Conservation (phyloP, 1,140 invertebrate species). For the Plectrocnemia conspersa region DNA sequence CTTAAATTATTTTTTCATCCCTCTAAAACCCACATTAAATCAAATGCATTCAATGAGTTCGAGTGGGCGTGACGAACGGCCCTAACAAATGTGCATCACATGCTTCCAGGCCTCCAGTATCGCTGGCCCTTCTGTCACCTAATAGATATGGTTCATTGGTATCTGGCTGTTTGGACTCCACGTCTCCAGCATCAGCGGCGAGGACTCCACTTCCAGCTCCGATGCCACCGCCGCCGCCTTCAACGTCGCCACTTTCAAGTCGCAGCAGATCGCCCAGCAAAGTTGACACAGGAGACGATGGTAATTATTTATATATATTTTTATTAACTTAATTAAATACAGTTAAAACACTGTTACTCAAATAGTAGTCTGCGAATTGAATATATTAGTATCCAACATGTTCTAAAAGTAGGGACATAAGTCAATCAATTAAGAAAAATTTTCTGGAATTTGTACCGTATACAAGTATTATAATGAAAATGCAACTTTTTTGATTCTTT, state of each 20-base stretch:
- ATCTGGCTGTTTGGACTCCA: slow-evolving; percentile 35
- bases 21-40: background rate
- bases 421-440: too few relatives aligned
- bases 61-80: slow-evolving; percentile 6
- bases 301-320: slow-evolving; percentile 14
- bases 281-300: slow-evolving; percentile 30
- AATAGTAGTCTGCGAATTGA: too few relatives aligned
- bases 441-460: too few relatives aligned
- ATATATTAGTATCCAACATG: too few relatives aligned
- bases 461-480: too few relatives aligned
- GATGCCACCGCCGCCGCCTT: slow-evolving; percentile 39
- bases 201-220: slow-evolving; percentile 41
- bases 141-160: slow-evolving; percentile 45
- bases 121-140: slow-evolving; percentile 54
- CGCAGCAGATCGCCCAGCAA: slow-evolving; percentile 30
- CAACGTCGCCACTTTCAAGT: slow-evolving; percentile 22
- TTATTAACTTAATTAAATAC: too few relatives aligned
- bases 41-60: background rate
- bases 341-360: too few relatives aligned
- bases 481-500: too few relatives aligned
- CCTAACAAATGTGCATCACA: background rate
- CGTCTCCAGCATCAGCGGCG: slow-evolving; percentile 40
- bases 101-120: slow-evolving; percentile 51
- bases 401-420: too few relatives aligned
- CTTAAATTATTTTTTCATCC: slow-evolving; percentile 18